Percentiles rank a stretch among this genome's conserved stretches.
Evolutionary conservation across 2,113 vertebrate genomes (phyloP).

Genomic region (Gallinago paraguaiae): DNA sequence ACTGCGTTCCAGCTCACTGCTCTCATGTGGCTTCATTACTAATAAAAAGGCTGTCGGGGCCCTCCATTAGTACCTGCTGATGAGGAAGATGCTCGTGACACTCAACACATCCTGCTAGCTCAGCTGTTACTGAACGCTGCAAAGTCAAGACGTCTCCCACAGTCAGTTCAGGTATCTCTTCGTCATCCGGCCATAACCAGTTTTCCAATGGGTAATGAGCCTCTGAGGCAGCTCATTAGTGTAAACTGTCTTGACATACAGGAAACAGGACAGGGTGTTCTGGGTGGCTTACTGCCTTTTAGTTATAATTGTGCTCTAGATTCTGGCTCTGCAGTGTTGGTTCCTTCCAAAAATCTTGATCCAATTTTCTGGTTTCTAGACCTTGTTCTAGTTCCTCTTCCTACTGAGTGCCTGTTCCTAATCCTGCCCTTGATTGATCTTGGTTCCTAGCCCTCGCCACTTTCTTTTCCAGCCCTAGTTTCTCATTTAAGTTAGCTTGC

Average conservation of each 20-base stretch:
- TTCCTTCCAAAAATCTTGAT: background rate
- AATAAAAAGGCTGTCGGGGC: background rate
- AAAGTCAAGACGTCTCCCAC: background rate
- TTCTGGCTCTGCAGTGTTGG: background rate
- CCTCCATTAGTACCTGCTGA: background rate
- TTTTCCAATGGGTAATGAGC: background rate
- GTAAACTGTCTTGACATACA: background rate
- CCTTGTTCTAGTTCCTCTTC: background rate
- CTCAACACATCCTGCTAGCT: background rate
- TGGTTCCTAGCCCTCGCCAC: background rate
- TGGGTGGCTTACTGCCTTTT: background rate
- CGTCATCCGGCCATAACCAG: background rate
- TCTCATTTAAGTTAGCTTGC: background rate
- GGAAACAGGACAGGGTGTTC: background rate
- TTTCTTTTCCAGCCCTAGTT: background rate
- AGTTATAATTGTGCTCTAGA: background rate
- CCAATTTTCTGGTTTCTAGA: constrained; percentile 1
- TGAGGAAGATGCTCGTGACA: background rate
- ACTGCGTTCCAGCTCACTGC: background rate
- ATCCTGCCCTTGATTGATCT: background rate
- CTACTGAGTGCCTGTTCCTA: background rate
- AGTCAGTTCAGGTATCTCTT: background rate
- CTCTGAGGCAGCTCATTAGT: background rate
- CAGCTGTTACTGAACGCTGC: background rate
- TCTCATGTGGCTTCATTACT: background rate